A percentile compares a stretch with the other conserved stretches of the same genome.
Evolutionary conservation across 1,140 invertebrate genomes (phyloP).

Genomic region (Agraylea sexmaculata): DNA sequence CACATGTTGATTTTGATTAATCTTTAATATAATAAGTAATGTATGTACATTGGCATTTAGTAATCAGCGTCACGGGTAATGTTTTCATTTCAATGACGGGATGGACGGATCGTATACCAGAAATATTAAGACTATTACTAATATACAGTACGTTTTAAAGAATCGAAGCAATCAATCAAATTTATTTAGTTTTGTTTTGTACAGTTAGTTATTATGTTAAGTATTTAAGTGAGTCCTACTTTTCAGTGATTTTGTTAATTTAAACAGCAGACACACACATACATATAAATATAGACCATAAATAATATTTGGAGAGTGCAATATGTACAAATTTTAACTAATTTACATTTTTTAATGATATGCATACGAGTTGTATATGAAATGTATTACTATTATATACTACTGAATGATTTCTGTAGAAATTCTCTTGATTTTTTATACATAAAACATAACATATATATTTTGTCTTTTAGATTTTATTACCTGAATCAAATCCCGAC

Average conservation of each 20-base stretch:
- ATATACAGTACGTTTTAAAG: no score
- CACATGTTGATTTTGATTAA: no score
- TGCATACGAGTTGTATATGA: slow-evolving; percentile 26
- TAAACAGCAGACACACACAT: slow-evolving; percentile 20
- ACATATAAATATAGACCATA: slow-evolving; percentile 23
- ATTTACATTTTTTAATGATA: slow-evolving; percentile 29
- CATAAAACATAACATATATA: slow-evolving; percentile 20
- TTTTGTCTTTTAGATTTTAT: slow-evolving; percentile 17
- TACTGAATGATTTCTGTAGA: slow-evolving; percentile 23
- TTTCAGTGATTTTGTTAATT: slow-evolving; percentile 20
- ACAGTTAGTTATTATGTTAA: no score
- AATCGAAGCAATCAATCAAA: no score
- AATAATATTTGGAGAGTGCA: slow-evolving; percentile 36
- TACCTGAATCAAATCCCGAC: no score
- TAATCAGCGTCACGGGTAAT: no score
- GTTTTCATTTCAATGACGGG: no score
- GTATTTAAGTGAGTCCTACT: slow-evolving; percentile 11
- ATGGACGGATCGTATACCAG: no score
- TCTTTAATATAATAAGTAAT: no score
- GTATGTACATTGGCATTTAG: no score
- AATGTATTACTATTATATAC: slow-evolving; percentile 22
- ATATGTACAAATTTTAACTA: slow-evolving; percentile 41
- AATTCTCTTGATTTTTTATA: slow-evolving; percentile 24
- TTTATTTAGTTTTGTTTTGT: no score
- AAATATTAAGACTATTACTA: no score